Evolutionary conservation across 1,140 invertebrate species (phyloP).

Genomic region (Lordiphosa stackelbergi): DNA sequence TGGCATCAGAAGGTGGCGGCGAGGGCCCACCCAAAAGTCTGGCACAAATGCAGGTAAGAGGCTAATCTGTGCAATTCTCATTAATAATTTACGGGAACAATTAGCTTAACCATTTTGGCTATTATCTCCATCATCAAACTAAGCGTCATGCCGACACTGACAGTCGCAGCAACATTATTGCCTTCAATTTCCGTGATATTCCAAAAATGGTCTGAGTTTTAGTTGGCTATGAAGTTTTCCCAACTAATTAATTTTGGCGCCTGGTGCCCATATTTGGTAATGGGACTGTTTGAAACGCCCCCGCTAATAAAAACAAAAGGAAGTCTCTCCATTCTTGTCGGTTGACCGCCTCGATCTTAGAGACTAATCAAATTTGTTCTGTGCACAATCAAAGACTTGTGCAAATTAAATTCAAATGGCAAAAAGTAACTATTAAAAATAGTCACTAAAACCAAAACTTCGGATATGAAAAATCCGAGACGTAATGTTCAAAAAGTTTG

Average conservation of each 20-base stretch:
- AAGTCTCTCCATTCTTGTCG: background rate
- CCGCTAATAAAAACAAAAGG: slow-evolving; percentile 17
- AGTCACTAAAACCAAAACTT: too few species aligned
- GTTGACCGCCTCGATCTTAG: slow-evolving; percentile 9
- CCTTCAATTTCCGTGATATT: slow-evolving; percentile 40
- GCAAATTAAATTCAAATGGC: too few species aligned
- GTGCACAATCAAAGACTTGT: background rate
- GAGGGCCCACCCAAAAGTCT: slow-evolving; percentile 67
- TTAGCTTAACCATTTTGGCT: slow-evolving; percentile 33
- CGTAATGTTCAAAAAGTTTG: too few species aligned
- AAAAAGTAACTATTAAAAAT: too few species aligned
- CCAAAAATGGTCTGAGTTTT: slow-evolving; percentile 37
- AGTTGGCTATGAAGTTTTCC: slow-evolving; percentile 22
- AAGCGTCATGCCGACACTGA: slow-evolving; percentile 4
- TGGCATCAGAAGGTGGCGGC: slow-evolving; percentile 71
- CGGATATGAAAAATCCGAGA: too few species aligned
- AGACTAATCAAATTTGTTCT: slow-evolving; percentile 1
- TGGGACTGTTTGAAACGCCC: slow-evolving; percentile 13
- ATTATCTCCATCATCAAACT: slow-evolving; percentile 3
- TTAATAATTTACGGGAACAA: slow-evolving; percentile 26
- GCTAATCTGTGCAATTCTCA: slow-evolving; percentile 9
- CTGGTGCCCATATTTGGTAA: slow-evolving; percentile 40
- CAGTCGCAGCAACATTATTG: slow-evolving; percentile 3
- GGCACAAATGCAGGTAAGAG: slow-evolving; percentile 80
- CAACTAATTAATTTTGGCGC: slow-evolving; percentile 40